phyloP scores from a whole-genome alignment of 2,888 invertebrate genomes.

The Sarcophaga subvicina region DNA sequence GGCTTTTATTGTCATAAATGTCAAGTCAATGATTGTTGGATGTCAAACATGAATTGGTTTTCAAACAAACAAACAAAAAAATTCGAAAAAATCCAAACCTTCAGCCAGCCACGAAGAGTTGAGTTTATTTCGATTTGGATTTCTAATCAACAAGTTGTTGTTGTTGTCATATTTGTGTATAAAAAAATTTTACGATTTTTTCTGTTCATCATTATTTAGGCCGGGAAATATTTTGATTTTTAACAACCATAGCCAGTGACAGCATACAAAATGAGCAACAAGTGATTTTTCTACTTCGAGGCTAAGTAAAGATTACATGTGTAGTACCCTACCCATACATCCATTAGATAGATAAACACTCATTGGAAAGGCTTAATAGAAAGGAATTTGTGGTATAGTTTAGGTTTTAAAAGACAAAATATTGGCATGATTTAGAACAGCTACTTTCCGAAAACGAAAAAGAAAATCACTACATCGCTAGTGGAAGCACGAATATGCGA shows the following conservation, averaged over 20 bases:
- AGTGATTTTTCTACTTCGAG: neutral
- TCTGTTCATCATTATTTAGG: slow-evolving; percentile 53
- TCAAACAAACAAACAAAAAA: slow-evolving; percentile 4
- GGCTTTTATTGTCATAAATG: slow-evolving; percentile 63
- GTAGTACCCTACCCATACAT: neutral
- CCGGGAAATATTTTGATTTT: slow-evolving; percentile 46
- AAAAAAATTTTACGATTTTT: slow-evolving; percentile 65
- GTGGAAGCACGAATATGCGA: too few relatives aligned
- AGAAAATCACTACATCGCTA: too few relatives aligned
- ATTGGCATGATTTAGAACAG: too few relatives aligned
- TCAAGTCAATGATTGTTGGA: slow-evolving; percentile 59
- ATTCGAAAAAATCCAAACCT: neutral
- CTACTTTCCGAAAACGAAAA: too few relatives aligned
- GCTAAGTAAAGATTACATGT: neutral
- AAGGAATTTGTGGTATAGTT: too few relatives aligned
- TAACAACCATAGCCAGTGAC: slow-evolving; percentile 18
- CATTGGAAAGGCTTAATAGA: too few relatives aligned
- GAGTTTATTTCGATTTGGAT: slow-evolving; percentile 32
- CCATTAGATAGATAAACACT: too few relatives aligned
- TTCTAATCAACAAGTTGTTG: slow-evolving; percentile 65
- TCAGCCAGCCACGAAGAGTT: neutral
- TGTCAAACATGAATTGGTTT: slow-evolving; percentile 51
- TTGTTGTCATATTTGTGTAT: slow-evolving; percentile 47
- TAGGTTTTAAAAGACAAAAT: too few relatives aligned
- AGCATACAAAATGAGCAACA: slow-evolving; percentile 18